Percentiles rank a stretch among this genome's conserved stretches.
phyloP scores from a whole-genome alignment of 2,888 invertebrate genomes.

The Yponomeuta plumbellus region DNA sequence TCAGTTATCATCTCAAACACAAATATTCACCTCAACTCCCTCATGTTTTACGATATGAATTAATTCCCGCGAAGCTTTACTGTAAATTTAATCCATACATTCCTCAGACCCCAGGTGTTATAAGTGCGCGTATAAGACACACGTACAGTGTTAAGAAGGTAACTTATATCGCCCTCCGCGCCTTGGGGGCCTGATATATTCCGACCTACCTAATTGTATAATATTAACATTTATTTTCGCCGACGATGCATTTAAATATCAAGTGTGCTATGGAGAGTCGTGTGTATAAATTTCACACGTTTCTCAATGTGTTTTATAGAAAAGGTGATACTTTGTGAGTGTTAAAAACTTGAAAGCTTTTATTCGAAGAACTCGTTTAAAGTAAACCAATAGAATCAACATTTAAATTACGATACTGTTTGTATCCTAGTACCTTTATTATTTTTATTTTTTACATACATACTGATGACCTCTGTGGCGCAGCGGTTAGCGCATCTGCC shows the following conservation, averaged over 20 bases:
- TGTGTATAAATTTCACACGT: background rate
- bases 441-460: no score
- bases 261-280: constrained; percentile 16
- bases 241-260: constrained; percentile 20
- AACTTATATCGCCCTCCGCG: constrained; percentile 8
- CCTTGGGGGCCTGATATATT: constrained; percentile 3
- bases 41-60: background rate
- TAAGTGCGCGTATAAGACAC: constrained; percentile 7
- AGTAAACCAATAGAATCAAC: no score
- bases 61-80: background rate
- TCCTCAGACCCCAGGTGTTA: constrained; percentile 1
- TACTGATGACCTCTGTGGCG: no score
- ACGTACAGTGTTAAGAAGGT: constrained; percentile 10
- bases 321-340: no score
- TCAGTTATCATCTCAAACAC: no score
- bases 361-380: no score
- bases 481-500: no score
- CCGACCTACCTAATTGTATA: constrained; percentile 31
- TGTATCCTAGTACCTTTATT: no score
- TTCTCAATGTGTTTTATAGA: no score
- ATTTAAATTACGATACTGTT: no score
- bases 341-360: no score
- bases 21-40: background rate
- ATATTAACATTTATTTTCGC: constrained; percentile 34
- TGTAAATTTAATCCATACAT: background rate